Evolutionary conservation across 2,113 vertebrate genomes (phyloP).

Genomic region (Euleptes europaea): DNA sequence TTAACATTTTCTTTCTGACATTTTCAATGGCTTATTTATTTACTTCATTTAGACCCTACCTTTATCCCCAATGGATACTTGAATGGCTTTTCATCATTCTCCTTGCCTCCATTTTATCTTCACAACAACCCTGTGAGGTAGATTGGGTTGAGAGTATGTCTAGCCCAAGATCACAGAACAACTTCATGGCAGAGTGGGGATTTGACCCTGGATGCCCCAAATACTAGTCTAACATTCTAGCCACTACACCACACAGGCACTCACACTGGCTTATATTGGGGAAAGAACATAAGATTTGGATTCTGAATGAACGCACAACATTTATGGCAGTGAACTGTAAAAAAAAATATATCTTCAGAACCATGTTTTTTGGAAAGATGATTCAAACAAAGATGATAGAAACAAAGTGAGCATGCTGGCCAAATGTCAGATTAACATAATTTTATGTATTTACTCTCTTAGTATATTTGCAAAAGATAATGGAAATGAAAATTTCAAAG

Average conservation of each 20-base stretch:
- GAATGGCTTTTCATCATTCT: too few relatives aligned
- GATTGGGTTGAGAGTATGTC: too few relatives aligned
- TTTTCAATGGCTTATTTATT: too few relatives aligned
- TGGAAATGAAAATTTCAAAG: constrained; percentile 20
- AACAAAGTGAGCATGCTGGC: background rate
- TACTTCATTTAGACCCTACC: too few relatives aligned
- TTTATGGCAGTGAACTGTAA: background rate
- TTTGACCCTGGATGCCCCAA: too few relatives aligned
- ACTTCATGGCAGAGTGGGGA: too few relatives aligned
- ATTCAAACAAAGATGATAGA: background rate
- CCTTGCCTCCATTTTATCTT: too few relatives aligned
- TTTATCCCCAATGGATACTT: too few relatives aligned
- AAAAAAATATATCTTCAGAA: background rate
- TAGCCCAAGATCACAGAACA: too few relatives aligned
- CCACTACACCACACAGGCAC: too few relatives aligned
- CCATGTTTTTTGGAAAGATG: background rate
- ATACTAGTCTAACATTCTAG: too few relatives aligned
- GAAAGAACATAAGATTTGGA: background rate
- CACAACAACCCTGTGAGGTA: too few relatives aligned
- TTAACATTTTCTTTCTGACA: background rate
- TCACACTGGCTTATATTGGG: background rate
- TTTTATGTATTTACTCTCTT: constrained; percentile 21
- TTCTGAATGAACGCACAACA: background rate
- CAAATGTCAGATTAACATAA: constrained; percentile 38
- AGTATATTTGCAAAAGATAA: constrained; percentile 21